Percentiles rank a stretch among this genome's conserved stretches.
These are phyloP conservation scores for Psittacara wagleri DNA, from an alignment of 2,113 vertebrate genomes.

Conservation along the genomic window DNA sequence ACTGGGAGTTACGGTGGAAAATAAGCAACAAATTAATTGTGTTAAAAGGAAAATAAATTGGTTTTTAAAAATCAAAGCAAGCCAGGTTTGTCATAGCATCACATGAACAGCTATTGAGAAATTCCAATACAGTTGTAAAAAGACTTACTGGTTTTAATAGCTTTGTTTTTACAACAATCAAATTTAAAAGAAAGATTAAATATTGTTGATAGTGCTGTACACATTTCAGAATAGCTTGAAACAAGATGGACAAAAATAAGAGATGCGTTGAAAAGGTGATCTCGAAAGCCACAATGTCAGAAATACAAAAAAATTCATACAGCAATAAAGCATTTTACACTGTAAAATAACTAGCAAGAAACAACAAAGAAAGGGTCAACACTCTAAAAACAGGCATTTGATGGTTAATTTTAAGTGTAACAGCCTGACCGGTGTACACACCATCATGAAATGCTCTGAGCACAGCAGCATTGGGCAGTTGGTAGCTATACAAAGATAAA, in stretches of 20 bases:
- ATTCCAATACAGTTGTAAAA: slow-evolving; percentile 75
- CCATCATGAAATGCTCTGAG: neutral
- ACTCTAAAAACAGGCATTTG: slow-evolving; percentile 70
- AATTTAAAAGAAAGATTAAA: slow-evolving; percentile 75
- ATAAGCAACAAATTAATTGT: slow-evolving; percentile 69
- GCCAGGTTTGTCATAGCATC: slow-evolving; percentile 75
- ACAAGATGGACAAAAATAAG: slow-evolving; percentile 58
- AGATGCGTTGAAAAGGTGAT: slow-evolving; percentile 27
- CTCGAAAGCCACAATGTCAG: slow-evolving; percentile 42
- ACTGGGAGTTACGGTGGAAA: slow-evolving; percentile 66
- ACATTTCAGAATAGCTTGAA: slow-evolving; percentile 74
- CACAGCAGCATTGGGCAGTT: neutral
- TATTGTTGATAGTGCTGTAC: slow-evolving; percentile 77
- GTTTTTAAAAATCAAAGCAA: slow-evolving; percentile 68
- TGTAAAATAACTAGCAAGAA: slow-evolving; percentile 67
- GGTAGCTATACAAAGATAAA: neutral
- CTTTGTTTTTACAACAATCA: slow-evolving; percentile 68
- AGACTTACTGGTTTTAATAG: slow-evolving; percentile 71
- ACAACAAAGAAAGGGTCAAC: slow-evolving; percentile 61
- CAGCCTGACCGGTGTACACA: neutral
- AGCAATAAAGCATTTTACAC: slow-evolving; percentile 52
- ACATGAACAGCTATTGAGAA: slow-evolving; percentile 71
- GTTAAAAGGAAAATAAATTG: slow-evolving; percentile 55
- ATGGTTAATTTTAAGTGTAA: slow-evolving; percentile 48
- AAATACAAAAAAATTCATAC: slow-evolving; percentile 31